phyloP scores from a whole-genome alignment of 2,797 vertebrate genomes.

The Falco columbarius region DNA sequence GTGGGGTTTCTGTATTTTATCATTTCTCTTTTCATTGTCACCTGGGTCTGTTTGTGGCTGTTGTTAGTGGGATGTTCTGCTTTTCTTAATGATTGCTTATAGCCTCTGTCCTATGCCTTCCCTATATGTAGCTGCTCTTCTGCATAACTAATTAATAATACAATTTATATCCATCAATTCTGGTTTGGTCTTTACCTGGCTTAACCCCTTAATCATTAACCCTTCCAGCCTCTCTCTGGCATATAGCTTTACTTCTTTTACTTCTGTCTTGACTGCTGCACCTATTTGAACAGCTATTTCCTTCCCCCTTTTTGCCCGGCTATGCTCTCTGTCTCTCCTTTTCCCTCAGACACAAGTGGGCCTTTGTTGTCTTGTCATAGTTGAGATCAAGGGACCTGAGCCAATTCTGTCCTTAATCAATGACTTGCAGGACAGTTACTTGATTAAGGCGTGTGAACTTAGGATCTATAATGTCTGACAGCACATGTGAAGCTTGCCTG shows the following conservation, averaged over 20 bases:
- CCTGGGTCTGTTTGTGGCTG: not conserved
- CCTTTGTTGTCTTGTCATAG: conserved; percentile 25
- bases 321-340: not conserved
- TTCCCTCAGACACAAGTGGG: not conserved
- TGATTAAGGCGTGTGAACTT: conserved; percentile 30
- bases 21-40: not conserved
- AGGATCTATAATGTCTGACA: not conserved
- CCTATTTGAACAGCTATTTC: not conserved
- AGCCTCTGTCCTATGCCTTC: not conserved
- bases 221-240: not conserved
- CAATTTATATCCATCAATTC: not conserved
- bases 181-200: not conserved
- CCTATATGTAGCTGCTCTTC: not conserved
- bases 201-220: not conserved
- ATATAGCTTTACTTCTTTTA: not conserved
- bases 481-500: not conserved
- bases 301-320: not conserved
- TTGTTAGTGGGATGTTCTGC: not conserved
- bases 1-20: not conserved
- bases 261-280: not conserved
- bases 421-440: not conserved
- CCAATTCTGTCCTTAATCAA: conserved; percentile 11
- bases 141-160: not conserved
- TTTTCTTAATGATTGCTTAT: not conserved
- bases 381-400: not conserved